Conservation (phyloP, 2,797 vertebrate genomes). For the Dendrocincla fuliginosa region DNA sequence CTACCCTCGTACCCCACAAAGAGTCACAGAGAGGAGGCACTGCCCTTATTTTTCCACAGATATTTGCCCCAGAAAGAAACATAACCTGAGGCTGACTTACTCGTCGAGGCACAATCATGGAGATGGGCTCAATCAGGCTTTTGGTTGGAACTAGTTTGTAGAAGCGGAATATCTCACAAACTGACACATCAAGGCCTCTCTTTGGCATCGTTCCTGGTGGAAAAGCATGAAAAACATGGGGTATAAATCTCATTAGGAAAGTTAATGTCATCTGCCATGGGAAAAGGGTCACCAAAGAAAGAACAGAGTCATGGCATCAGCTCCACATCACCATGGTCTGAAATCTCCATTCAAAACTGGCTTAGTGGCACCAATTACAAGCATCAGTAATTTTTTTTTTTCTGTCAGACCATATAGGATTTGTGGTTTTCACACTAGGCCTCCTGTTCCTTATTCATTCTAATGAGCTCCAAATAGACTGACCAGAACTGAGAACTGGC, state of each 20-base stretch:
- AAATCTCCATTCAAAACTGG: not conserved
- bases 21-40: not conserved
- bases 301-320: not conserved
- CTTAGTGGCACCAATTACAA: not conserved
- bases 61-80: not conserved
- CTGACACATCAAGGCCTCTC: slow-evolving; percentile 88
- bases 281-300: not conserved
- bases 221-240: not conserved
- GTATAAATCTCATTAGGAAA: not conserved
- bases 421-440: not conserved
- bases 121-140: slow-evolving; percentile 87
- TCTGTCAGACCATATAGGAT: not conserved
- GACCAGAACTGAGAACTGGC: not conserved
- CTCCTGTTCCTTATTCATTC: not conserved
- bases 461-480: not conserved
- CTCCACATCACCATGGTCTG: not conserved
- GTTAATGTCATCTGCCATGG: not conserved
- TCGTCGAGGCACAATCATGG: slow-evolving; percentile 93
- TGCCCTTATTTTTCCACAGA: not conserved
- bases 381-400: not conserved
- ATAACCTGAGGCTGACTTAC: slow-evolving; percentile 70
- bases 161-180: slow-evolving; percentile 94
- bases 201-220: slow-evolving; percentile 90
- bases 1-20: not conserved
- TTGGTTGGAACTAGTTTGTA: slow-evolving; percentile 91